phyloP scores from a whole-genome alignment of 2,888 invertebrate genomes.

The Bugula neritina region DNA sequence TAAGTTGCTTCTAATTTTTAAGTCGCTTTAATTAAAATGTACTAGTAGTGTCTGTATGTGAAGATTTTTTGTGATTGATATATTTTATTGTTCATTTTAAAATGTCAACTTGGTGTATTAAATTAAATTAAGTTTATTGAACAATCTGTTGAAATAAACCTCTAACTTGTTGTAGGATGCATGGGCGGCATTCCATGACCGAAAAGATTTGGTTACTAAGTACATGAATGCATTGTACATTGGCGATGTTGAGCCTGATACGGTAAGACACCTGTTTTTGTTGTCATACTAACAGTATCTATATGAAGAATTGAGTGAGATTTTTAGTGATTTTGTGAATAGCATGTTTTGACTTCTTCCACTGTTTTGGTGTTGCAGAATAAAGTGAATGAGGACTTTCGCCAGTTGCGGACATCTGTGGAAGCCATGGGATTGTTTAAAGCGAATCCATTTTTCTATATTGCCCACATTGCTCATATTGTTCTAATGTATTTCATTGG shows the following conservation, averaged over 20 bases:
- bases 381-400: constrained; percentile 40
- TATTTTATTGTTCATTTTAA: no score
- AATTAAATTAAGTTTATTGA: no score
- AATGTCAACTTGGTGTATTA: no score
- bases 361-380: constrained; percentile 33
- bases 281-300: background rate
- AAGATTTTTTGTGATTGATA: no score
- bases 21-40: no score
- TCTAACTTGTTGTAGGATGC: constrained; percentile 50
- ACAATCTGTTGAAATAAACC: no score
- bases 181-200: constrained; percentile 48
- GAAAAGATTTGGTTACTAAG: constrained; percentile 43
- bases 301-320: no score
- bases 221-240: constrained; percentile 43
- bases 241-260: constrained; percentile 36
- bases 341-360: background rate
- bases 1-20: no score
- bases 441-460: constrained; percentile 38
- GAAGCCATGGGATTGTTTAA: constrained; percentile 41
- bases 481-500: constrained; percentile 39
- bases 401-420: constrained; percentile 38
- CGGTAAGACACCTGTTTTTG: constrained; percentile 32
- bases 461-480: constrained; percentile 37
- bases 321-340: no score
- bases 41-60: no score